Evolutionary conservation across 2,888 invertebrate species (phyloP).

Genomic region (Deilephila porcellus): DNA sequence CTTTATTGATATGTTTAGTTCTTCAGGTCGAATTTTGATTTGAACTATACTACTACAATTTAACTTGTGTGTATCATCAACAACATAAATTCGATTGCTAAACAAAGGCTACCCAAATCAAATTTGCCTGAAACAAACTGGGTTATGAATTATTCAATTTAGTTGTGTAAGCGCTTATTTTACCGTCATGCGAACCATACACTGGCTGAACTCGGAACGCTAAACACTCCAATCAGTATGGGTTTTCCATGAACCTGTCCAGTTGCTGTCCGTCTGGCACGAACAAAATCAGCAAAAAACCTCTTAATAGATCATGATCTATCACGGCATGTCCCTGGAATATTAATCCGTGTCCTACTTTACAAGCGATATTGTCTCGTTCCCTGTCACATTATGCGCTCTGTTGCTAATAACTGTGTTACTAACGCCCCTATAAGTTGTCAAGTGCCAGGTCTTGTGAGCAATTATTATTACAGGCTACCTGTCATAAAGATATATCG

Average conservation of each 20-base stretch:
- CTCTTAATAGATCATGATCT: neutral
- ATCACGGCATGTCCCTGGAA: neutral
- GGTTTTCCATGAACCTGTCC: too few relatives aligned
- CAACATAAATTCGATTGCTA: neutral
- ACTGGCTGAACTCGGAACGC: neutral
- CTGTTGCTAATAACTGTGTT: neutral
- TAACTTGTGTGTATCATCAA: neutral
- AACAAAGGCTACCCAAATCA: too few relatives aligned
- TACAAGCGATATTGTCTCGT: neutral
- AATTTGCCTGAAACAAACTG: too few relatives aligned
- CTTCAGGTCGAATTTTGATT: too few relatives aligned
- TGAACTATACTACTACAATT: too few relatives aligned
- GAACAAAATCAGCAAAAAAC: neutral
- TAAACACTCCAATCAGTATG: too few relatives aligned
- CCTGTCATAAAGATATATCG: too few relatives aligned
- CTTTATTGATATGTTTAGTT: too few relatives aligned
- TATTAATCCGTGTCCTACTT: neutral
- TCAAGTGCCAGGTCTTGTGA: neutral
- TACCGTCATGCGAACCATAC: too few relatives aligned
- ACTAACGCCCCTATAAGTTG: neutral
- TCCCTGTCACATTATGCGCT: neutral
- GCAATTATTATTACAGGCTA: neutral
- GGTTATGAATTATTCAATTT: too few relatives aligned
- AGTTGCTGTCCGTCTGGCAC: too few relatives aligned
- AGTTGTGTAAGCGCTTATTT: too few relatives aligned